Base-by-base conservation (phyloP, 2,797 vertebrate genomes). In the Anableps anableps region DNA sequence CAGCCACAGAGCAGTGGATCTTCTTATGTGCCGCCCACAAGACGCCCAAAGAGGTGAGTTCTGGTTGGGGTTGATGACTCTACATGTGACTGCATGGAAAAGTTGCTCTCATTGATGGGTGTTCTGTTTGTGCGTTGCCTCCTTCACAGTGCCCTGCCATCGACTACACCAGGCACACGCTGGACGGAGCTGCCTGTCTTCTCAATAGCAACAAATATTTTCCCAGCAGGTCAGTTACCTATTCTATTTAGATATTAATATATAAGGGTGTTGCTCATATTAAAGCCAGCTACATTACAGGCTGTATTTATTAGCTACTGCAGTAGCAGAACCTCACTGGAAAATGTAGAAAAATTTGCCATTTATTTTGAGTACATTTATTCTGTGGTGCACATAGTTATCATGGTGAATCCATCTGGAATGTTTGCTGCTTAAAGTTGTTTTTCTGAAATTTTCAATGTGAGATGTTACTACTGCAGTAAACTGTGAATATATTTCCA, bases 201-300 rank as follows among this genome's bases (percentile, higher is more conserved):
- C 96, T 99, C 92, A 99, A 99, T 96, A 99, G 99, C 96, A 99
- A 99, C 97, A 99, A 99, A 95, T 99, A 99, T 94, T 99, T 99
- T 85, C 98, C 99, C 78, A 99, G 99, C 97, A 98, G 99, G 98
- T 99, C 93, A 94, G 96, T 94, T 29, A 1, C 31, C 36, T 84
- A 14, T 43, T 74, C n/a, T 29, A 16, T 75, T 26, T 23, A 38
- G 8, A 41, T 66, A 2, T 2, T 2, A 21, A 60, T 31, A 16
- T 66, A 23, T 62, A 2, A 64, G 34, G 60, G 16, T 36, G 55
- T 60, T 31, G 55, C 5, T 19, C 21, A 6, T 31, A 60, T 60
- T 17, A 31, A 60, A 5, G 58, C 5, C 58, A 31, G 58, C 1
- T 1, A 60, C 29, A 17, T 31, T 31, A 16, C 29, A 60, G 58